phyloP scores from a whole-genome alignment of 2,797 vertebrate species.

The Coracias cyanogaster region DNA sequence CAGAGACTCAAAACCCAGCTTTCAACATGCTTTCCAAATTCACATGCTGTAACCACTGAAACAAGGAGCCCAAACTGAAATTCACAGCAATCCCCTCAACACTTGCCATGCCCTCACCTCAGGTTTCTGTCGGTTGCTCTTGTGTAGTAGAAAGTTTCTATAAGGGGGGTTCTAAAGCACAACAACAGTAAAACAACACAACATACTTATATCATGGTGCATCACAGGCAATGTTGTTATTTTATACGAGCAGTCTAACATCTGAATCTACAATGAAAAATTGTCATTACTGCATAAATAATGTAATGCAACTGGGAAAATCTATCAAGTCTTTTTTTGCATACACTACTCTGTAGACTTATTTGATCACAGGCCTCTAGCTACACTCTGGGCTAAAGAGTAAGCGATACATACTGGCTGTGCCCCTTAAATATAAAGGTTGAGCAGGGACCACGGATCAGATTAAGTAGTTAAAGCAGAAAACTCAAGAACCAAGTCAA shows the following conservation, averaged over 20 bases:
- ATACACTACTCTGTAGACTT: neutral
- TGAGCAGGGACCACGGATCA: neutral
- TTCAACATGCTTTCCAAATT: conserved; percentile 41
- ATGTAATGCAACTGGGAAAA: neutral
- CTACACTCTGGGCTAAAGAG: neutral
- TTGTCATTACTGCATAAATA: neutral
- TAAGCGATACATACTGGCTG: neutral
- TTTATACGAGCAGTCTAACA: neutral
- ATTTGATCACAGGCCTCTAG: neutral
- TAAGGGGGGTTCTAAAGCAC: conserved; percentile 64
- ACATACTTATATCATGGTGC: neutral
- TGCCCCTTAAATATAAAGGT: neutral
- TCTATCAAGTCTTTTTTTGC: neutral
- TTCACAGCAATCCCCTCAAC: conserved; percentile 44
- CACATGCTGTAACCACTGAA: conserved; percentile 49
- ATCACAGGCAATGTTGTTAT: neutral
- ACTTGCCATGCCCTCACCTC: conserved; percentile 67
- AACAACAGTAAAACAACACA: conserved; percentile 55
- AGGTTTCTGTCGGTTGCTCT: conserved; percentile 63
- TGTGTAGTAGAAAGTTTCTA: conserved; percentile 68
- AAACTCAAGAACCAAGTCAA: neutral
- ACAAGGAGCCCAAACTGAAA: neutral
- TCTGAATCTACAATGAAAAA: neutral
- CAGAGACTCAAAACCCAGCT: neutral
- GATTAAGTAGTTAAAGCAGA: neutral